phyloP scores from a whole-genome alignment of 1,140 invertebrate species.

The Drosophila subobscura region DNA sequence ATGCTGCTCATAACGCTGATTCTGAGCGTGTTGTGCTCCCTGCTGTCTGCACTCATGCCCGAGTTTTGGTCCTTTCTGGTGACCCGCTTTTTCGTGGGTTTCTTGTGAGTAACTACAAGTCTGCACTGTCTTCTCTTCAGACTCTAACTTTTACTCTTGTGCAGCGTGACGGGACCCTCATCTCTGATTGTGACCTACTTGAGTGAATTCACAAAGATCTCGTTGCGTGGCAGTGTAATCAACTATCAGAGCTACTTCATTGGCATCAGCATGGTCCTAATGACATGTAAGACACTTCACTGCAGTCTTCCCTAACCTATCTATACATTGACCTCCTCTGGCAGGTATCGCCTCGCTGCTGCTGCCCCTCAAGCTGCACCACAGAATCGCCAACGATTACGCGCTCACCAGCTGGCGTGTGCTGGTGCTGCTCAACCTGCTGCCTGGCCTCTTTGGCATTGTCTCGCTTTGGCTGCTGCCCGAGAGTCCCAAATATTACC shows the following conservation, averaged over 20 bases:
- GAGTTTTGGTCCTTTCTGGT: slow-evolving; percentile 48
- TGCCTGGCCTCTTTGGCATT: slow-evolving; percentile 30
- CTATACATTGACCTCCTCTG: background rate
- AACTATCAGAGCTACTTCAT: slow-evolving; percentile 34
- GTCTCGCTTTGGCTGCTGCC: slow-evolving; percentile 17
- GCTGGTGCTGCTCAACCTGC: background rate
- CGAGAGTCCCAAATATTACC: slow-evolving; percentile 55
- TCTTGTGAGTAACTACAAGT: slow-evolving; percentile 33
- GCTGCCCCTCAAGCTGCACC: background rate
- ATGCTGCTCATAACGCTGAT: slow-evolving; percentile 11
- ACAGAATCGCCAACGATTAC: no score
- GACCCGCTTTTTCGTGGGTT: slow-evolving; percentile 23
- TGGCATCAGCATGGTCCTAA: slow-evolving; percentile 36
- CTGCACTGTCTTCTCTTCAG: background rate
- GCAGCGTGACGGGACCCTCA: slow-evolving; percentile 31
- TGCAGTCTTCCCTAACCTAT: background rate
- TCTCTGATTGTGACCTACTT: slow-evolving; percentile 32
- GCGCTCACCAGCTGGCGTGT: slow-evolving; percentile 38
- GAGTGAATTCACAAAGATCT: slow-evolving; percentile 43
- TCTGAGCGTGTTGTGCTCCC: background rate
- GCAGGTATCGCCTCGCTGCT: slow-evolving; percentile 26
- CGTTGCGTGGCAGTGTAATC: slow-evolving; percentile 37
- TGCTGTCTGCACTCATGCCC: slow-evolving; percentile 48
- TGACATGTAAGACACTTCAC: slow-evolving; percentile 38
- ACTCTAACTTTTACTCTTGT: background rate